Base-by-base conservation (phyloP, 1,140 invertebrate species). In the Zaprionus inermis region DNA sequence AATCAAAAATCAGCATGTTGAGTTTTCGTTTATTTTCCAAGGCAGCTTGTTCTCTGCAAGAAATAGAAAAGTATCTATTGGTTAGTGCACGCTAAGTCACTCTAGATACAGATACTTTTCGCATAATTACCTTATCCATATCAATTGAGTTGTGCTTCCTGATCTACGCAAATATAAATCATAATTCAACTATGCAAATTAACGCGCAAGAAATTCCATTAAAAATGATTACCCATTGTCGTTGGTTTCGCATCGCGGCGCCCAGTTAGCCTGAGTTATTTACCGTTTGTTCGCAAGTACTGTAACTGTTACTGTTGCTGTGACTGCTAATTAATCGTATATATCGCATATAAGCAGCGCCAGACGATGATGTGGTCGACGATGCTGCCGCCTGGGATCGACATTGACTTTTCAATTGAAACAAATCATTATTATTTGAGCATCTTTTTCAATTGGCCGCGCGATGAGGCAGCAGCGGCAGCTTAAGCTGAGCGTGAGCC, bases 341-440 rank as follows among this genome's bases (percentile, higher is more conserved):
- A 68, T 61, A 61, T 61, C 16, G 28, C 41, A 20, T 49, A 69
- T 73, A 65, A 68, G 68, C 60, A 44, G 59, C 14, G 54, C 44
- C 65, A 66, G 44, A 54, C 22, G 54, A 58, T 71, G 60, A 64
- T 72, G 54, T 12, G 58, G 70, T 16, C 24, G 58, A n/a, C 24
- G 58, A 22, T 54, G 49, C 61, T 79, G 76, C 69, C 74, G 67
- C 58, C 38, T 64, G 52, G 20, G 36, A 61, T 57, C 83, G 84
- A 56, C 84, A 88, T 88, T 88, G 84, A 89, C 74, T 88, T 83
- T 88, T 88, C 84, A 88, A 88, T 88, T 88, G 84, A 88, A 88
- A 88, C 85, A 88, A 88, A 89, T 88, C 84, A 88, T 88, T 84
- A 88, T 88, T 84, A 88, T 83, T 89, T 80, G 69, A 88, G 77